Evolutionary conservation across 2,888 invertebrate genomes (phyloP), one percentile per base, ranked within the genome.

Genomic region (Ormyrus pomaceus): DNA sequence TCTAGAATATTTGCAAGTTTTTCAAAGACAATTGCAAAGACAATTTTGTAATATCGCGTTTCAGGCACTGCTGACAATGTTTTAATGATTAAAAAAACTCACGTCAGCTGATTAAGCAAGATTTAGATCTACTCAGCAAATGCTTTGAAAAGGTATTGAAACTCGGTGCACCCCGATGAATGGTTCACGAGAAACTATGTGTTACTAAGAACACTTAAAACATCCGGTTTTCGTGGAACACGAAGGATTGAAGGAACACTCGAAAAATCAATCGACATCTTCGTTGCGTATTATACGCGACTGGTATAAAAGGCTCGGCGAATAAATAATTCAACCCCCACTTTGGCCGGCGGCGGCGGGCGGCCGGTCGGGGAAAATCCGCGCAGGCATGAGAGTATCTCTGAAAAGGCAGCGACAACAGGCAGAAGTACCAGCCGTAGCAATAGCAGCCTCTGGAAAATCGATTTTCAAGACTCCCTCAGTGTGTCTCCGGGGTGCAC

Each of bases 401-500:
- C 34, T 34, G 34, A 34, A 34, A 4, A 69, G 19, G 34, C 48
- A 46, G 55, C 48, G n/a, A 50, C n/a, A 69, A 9, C 10, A n/a
- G 34, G 53, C 45, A 50, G 19, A 10, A 53, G 56, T 45, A 19
- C 11, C n/a, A 56, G 68, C 19, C 45, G 34, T 11, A 19, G 72
- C 55, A 10, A 50, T 9, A 51, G 70, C 13, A 53, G 77, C 62
- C 72, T 46, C 59, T 73, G 80, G 72, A 69, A 76, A 80, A 80
- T 77, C 80, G 72, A 80, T 80, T 76, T 74, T 71, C 68, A 73
- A 62, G 50, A 68, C 56, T 73, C 61, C 75, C 70, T 59, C 50
- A 65, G 74, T 62, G 70, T 79, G 73, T 79, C 75, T 75, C 64
- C 65, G 75, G 71, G 66, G 53, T 79, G 79, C 71, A 58, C 61